Percentiles rank a stretch among this genome's conserved stretches.
These are phyloP conservation scores for Stenolophus ochropezus DNA, from an alignment of 2,888 invertebrate genomes.

Conservation along the genomic window DNA sequence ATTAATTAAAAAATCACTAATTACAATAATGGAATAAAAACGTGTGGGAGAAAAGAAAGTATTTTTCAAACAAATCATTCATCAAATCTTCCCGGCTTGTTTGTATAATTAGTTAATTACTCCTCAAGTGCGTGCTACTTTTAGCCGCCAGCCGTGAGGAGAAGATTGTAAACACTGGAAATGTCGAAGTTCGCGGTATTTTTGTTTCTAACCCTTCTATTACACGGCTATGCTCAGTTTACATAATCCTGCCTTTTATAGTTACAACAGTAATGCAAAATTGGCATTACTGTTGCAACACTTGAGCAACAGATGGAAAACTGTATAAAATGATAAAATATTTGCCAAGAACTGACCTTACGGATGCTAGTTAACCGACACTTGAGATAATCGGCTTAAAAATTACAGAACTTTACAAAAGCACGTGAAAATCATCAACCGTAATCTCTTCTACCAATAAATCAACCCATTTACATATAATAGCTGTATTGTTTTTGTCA, in stretches of 20 bases:
- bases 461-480: no score
- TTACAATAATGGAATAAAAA: not conserved
- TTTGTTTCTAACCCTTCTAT: slow-evolving; percentile 1
- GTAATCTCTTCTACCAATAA: no score
- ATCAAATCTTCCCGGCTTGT: not conserved
- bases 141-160: not conserved
- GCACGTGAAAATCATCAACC: not conserved
- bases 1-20: not conserved
- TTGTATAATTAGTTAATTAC: not conserved
- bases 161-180: not conserved
- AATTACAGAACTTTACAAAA: not conserved
- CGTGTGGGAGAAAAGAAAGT: not conserved
- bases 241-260: slow-evolving; percentile 31
- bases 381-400: not conserved
- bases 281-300: no score
- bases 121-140: slow-evolving; percentile 1
- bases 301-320: not conserved
- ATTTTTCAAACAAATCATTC: not conserved
- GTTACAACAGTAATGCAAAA: no score
- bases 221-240: not conserved
- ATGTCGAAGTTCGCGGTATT: slow-evolving; percentile 41
- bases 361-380: not conserved
- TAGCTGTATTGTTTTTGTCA: no score
- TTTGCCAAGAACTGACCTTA: not conserved
- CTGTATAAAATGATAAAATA: not conserved